Percentiles rank a stretch among this genome's conserved stretches.
phyloP scores from a whole-genome alignment of 2,113 vertebrate species.

The Vireo altiloquus region DNA sequence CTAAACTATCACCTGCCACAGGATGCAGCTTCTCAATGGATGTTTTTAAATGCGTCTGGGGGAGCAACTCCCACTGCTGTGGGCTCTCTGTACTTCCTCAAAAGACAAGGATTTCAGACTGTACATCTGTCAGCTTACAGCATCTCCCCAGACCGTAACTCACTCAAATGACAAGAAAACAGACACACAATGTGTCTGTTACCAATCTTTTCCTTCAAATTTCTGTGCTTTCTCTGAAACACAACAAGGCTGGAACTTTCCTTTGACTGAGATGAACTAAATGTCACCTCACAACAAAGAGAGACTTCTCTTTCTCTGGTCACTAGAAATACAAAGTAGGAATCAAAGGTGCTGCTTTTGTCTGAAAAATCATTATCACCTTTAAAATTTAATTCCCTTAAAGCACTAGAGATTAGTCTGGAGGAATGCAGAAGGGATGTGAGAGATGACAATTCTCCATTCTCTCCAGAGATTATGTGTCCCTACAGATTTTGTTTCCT shows the following conservation, averaged over 20 bases:
- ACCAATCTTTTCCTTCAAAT: neutral
- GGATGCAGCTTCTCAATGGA: neutral
- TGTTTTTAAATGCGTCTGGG: neutral
- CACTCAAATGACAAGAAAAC: neutral
- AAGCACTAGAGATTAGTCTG: neutral
- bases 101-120: neutral
- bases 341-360: neutral
- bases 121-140: neutral
- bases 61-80: neutral
- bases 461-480: neutral
- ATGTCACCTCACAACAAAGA: neutral
- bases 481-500: neutral
- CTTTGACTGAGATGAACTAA: neutral
- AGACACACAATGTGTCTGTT: neutral
- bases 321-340: neutral
- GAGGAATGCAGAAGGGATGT: neutral
- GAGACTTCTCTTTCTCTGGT: neutral
- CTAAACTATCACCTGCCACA: neutral
- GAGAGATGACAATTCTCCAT: neutral
- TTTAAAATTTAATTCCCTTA: slow-evolving; percentile 24
- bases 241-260: neutral
- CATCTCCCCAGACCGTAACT: neutral
- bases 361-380: neutral
- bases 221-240: neutral
- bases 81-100: neutral